Evolutionary conservation across 2,888 invertebrate genomes (phyloP), one percentile per base, ranked within the genome.

Genomic region (Tricholauxania praeusta): DNA sequence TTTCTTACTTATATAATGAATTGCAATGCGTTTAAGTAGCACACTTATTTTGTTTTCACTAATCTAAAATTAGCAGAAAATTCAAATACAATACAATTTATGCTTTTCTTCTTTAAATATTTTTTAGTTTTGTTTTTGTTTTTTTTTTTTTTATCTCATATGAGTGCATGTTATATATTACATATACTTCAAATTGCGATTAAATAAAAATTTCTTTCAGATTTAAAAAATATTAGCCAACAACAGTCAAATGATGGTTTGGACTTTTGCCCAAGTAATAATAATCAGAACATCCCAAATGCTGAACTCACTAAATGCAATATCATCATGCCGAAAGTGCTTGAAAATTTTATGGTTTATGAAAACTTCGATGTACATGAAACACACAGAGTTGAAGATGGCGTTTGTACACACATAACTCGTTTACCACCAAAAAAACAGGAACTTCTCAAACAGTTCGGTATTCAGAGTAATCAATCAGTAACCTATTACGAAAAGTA

Each of bases 401-500:
- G 87, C 73, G 84, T 87, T 76, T 85, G 85, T 77, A 87, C 87
- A 73, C 87, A 87, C 77, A 85, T 87, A 79, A 84, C 83, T 74
- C 87, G 87, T 77, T 81, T 87, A 79, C 87, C 87, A 80, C 87
- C 86, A 69, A 87, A 87, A 80, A 87, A 87, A 78, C 87, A 87
- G 84, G 87, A 87, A 82, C 81, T 87, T 76, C 83, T 87, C 78
- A 87, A 87, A 87, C 87, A 87, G 84, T 87, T 87, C 84, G 87
- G 87, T 86, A 87, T 87, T 84, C 87, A 87, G 84, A 87, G 85
- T 83, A 87, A 85, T 86, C 87, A 86, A 82, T 84, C 84, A 82
- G 86, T 87, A 80, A 84, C 86, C 80, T 86, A 86, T 86, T 85
- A 87, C 80, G 87, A 87, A 85, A 87, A 87, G 84, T 85, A 85